phyloP scores from a whole-genome alignment of 2,113 vertebrate species.

The Speoplatyrhinus poulsoni region DNA sequence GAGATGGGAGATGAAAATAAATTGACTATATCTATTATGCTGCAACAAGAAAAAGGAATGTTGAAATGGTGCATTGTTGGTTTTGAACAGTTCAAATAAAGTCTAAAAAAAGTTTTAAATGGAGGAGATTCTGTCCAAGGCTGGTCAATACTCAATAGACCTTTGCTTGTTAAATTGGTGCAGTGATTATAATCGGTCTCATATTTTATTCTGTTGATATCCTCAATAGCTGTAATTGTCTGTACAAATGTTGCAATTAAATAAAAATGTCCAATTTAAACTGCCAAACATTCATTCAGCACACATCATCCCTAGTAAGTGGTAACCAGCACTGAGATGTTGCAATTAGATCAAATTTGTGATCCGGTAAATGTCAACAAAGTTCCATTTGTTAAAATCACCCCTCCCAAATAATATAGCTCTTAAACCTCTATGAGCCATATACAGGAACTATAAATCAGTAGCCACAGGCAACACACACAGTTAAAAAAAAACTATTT shows the following conservation, averaged over 20 bases:
- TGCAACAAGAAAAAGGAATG: slow-evolving; percentile 55
- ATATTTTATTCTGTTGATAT: slow-evolving; percentile 24
- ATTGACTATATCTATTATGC: slow-evolving; percentile 66
- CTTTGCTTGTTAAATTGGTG: slow-evolving; percentile 5
- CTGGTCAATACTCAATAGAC: background rate
- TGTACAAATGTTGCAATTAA: background rate
- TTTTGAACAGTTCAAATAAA: slow-evolving; percentile 2
- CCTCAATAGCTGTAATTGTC: background rate
- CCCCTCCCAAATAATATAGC: slow-evolving; percentile 17
- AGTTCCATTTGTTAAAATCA: slow-evolving; percentile 21
- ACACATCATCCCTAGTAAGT: slow-evolving; percentile 22
- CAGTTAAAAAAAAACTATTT: slow-evolving; percentile 4
- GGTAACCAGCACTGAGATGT: slow-evolving; percentile 28
- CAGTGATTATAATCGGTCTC: slow-evolving; percentile 26
- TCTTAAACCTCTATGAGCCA: slow-evolving; percentile 38
- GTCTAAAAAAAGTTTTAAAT: background rate
- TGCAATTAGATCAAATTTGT: slow-evolving; percentile 33
- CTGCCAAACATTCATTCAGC: slow-evolving; percentile 37
- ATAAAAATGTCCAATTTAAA: slow-evolving; percentile 24
- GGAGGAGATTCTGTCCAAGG: slow-evolving; percentile 12
- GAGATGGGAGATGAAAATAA: slow-evolving; percentile 57
- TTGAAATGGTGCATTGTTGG: slow-evolving; percentile 8
- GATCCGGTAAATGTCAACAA: slow-evolving; percentile 24
- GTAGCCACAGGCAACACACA: slow-evolving; percentile 34
- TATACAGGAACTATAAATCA: slow-evolving; percentile 5